Evolutionary conservation across 2,797 vertebrate genomes (phyloP).

Genomic region (Hypotaenidia okinawae): DNA sequence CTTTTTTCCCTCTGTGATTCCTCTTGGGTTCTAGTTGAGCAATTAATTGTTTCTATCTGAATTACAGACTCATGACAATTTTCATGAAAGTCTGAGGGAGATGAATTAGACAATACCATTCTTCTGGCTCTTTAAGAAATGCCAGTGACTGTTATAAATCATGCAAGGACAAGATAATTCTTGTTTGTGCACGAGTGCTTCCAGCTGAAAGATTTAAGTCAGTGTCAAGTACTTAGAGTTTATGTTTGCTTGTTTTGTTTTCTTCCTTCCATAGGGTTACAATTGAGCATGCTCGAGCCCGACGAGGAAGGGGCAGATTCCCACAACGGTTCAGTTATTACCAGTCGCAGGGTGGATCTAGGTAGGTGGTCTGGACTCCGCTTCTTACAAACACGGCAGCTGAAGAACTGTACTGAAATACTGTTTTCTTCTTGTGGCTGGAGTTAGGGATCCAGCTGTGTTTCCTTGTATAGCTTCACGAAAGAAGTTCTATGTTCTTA

Average conservation of each 20-base stretch:
- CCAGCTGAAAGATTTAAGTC: neutral
- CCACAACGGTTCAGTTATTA: conserved; percentile 86
- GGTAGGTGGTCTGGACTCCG: conserved; percentile 71
- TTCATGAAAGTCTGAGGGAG: neutral
- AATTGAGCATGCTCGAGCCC: conserved; percentile 92
- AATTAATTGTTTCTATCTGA: neutral
- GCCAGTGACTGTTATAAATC: neutral
- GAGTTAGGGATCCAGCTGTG: neutral
- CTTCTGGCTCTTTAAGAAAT: conserved; percentile 22
- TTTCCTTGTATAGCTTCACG: neutral
- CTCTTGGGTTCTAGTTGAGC: neutral
- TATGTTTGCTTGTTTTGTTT: neutral
- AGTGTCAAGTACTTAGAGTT: neutral
- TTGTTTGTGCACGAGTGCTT: neutral
- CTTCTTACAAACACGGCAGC: neutral
- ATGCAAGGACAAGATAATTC: neutral
- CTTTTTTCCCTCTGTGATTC: neutral
- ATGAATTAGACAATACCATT: neutral
- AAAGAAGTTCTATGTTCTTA: neutral
- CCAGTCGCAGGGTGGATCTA: conserved; percentile 87
- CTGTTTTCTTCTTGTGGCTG: neutral
- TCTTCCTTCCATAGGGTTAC: conserved; percentile 78
- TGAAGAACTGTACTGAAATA: neutral
- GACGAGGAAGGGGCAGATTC: conserved; percentile 86
- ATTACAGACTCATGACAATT: neutral